Conservation (phyloP, 2,888 invertebrate genomes). For the Diadegma fenestrale region DNA sequence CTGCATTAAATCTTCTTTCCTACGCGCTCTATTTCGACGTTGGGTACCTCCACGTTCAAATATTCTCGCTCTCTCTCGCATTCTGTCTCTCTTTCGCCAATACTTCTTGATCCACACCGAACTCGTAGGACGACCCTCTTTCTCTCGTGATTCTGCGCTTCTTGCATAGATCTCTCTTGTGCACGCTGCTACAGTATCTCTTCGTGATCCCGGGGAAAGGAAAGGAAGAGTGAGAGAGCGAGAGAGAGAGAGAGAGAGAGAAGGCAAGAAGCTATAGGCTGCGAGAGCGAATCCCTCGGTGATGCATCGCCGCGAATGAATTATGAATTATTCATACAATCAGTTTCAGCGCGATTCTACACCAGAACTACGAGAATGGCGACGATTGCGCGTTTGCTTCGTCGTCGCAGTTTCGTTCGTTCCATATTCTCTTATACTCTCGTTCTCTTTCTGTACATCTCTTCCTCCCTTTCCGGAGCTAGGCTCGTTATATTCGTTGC, state of each 20-base stretch:
- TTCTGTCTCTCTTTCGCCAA: neutral
- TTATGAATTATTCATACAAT: conserved; percentile 70
- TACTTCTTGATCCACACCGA: conserved; percentile 56
- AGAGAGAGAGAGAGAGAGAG: conserved; percentile 6
- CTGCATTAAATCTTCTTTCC: conserved; percentile 60
- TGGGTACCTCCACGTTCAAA: neutral
- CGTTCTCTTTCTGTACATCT: neutral
- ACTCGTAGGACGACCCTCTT: conserved; percentile 39
- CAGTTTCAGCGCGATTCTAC: conserved; percentile 66
- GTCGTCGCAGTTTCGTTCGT: conserved; percentile 48
- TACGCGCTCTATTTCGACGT: conserved; percentile 43
- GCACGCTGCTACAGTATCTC: conserved; percentile 23
- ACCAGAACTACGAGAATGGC: conserved; percentile 51
- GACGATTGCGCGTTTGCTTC: conserved; percentile 33
- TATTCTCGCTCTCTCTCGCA: conserved; percentile 8
- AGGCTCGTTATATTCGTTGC: conserved; percentile 35
- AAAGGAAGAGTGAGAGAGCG: conserved; percentile 1
- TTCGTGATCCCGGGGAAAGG: conserved; percentile 24
- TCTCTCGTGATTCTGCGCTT: conserved; percentile 21
- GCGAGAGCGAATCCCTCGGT: conserved; percentile 62
- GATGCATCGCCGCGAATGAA: conserved; percentile 69
- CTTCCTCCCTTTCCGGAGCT: conserved; percentile 19
- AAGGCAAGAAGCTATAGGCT: conserved; percentile 24
- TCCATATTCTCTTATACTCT: conserved; percentile 19
- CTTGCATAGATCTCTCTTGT: conserved; percentile 36